Conservation (phyloP, 2,113 vertebrate genomes). For the Salvelinus sp. region DNA sequence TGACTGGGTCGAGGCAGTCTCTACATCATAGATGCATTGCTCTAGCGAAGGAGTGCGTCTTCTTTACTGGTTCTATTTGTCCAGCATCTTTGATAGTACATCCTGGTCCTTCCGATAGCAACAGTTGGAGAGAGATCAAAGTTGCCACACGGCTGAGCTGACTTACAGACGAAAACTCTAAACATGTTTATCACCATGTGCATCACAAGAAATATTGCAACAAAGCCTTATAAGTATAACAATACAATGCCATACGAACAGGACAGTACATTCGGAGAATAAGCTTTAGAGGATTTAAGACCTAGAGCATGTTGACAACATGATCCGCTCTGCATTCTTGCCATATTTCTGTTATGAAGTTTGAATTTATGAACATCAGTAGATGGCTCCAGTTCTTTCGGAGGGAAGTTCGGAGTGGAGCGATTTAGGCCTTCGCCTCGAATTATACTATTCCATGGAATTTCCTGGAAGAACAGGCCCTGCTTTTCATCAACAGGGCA, state of each 20-base stretch:
- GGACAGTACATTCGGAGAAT: neutral
- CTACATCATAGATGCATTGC: neutral
- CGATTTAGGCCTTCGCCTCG: neutral
- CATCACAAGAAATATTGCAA: neutral
- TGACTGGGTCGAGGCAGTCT: neutral
- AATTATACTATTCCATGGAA: neutral
- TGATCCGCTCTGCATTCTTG: conserved; percentile 25
- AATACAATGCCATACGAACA: neutral
- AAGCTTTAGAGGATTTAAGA: conserved; percentile 26
- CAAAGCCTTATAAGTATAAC: neutral
- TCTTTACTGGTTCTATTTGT: too few species aligned
- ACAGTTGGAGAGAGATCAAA: too few species aligned
- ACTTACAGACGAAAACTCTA: too few species aligned
- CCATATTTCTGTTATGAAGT: conserved; percentile 16
- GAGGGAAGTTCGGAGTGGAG: neutral
- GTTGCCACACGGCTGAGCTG: too few species aligned
- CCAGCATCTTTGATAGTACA: too few species aligned
- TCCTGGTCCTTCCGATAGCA: too few species aligned
- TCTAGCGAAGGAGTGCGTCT: too few species aligned
- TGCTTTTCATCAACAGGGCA: neutral
- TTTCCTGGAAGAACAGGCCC: neutral
- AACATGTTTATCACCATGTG: neutral
- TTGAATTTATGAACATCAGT: neutral
- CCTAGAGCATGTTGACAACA: conserved; percentile 15
- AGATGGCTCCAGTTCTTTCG: conserved; percentile 7